Base-by-base conservation (phyloP, 2,888 invertebrate species). In the Cephalotes varians region DNA sequence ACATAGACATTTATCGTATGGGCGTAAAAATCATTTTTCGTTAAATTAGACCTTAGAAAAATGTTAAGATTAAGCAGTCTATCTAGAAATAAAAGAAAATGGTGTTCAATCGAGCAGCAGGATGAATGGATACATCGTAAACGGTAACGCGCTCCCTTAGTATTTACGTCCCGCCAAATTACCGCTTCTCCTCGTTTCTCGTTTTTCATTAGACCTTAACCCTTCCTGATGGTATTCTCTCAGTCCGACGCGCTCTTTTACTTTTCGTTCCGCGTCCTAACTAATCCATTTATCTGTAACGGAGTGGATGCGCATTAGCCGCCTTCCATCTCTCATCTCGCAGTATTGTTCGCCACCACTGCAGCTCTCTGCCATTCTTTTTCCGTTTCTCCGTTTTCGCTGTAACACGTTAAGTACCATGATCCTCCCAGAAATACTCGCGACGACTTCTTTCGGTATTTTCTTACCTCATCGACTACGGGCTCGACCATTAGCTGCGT, bases 281-380 rank as follows among this genome's bases (percentile, higher is more conserved):
- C 90, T 93, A 93, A 93, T 93, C 92, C 92, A 93, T 93, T 93
- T 93, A 92, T 90, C 89, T 86, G 85, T 84, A 86, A 87, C 86
- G 71, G 80, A 79, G 82, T 77, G 77, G 77, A 73, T 56, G 74
- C 83, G 82, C 72, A 79, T 84, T 76, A 65, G 69, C 58, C 51
- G 81, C 72, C 64, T 83, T 84, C 83, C 85, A 87, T 54, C 65
- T 86, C 84, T 72, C 83, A 84, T 84, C 69, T 80, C 67, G 81
- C 84, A 79, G 71, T 79, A 56, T 86, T 87, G 79, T 84, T 85
- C 84, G 69, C 73, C 76, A 67, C 64, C 74, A 21, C 12, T n/a
- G 5, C 10, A 21, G 21, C 21, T 37, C 34, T 37, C 4, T 18
- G 51, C 80, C 37, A 72, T 71, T 65, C 76, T 71, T 83, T 74